Conservation (phyloP, 2,797 vertebrate genomes). For the Yasuhikotakia modesta region DNA sequence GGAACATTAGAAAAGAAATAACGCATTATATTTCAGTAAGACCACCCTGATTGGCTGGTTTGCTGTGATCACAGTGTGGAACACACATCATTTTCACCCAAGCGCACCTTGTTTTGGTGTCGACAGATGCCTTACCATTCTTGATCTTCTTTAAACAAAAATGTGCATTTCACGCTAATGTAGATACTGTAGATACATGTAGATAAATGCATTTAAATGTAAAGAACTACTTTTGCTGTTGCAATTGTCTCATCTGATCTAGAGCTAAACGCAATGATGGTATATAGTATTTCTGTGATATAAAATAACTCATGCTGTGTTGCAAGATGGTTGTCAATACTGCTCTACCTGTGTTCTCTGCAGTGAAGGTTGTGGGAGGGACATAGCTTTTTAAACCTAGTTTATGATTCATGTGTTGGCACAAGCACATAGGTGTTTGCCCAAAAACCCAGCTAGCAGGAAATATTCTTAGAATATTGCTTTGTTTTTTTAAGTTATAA, state of each 20-base stretch:
- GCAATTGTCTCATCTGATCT: no score
- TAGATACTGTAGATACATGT: no score
- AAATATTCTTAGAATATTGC: no score
- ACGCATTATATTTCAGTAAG: slow-evolving; percentile 13
- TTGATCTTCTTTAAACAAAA: no score
- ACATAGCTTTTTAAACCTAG: not conserved
- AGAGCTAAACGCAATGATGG: no score
- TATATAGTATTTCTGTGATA: no score
- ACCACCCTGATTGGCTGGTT: slow-evolving; percentile 18
- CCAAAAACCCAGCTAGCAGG: no score
- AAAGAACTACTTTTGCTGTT: no score
- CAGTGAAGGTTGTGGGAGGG: not conserved
- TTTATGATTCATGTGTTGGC: not conserved
- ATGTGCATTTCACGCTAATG: not conserved
- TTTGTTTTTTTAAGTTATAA: no score
- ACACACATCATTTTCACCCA: slow-evolving; percentile 12
- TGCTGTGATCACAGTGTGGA: slow-evolving; percentile 22
- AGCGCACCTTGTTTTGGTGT: slow-evolving; percentile 13
- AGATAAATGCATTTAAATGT: no score
- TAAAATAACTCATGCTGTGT: no score
- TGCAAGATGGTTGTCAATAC: not conserved
- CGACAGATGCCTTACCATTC: not conserved
- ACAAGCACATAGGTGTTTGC: not conserved
- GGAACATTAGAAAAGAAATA: slow-evolving; percentile 22
- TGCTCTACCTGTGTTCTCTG: not conserved